A percentile compares a stretch with the other conserved stretches of the same genome.
These are phyloP conservation scores for Petrocephalus sullivani DNA, from an alignment of 2,797 vertebrate genomes.

Conservation along the genomic window DNA sequence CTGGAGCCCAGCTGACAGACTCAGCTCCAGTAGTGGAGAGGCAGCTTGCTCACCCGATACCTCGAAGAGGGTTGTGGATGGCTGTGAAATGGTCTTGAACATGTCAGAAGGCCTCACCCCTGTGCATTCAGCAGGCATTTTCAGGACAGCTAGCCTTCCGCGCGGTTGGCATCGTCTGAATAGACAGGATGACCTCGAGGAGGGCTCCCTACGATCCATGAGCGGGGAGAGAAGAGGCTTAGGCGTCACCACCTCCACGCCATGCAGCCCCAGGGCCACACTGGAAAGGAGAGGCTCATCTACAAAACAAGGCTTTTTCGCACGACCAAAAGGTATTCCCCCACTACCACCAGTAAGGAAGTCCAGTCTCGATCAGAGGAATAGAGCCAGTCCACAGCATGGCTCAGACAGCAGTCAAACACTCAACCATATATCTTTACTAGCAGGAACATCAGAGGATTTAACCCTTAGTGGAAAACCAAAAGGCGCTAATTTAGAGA, in stretches of 20 bases:
- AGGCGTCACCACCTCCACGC: conserved; percentile 60
- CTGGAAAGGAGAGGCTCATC: conserved; percentile 76
- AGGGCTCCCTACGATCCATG: conserved; percentile 40
- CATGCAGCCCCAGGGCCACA: conserved; percentile 72
- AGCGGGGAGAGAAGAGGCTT: conserved; percentile 54
- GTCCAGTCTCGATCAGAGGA: conserved; percentile 92
- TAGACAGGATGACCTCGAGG: conserved; percentile 70
- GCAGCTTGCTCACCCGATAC: conserved; percentile 67
- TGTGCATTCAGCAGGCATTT: conserved; percentile 57
- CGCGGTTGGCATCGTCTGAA: conserved; percentile 68
- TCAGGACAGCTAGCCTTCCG: conserved; percentile 76
- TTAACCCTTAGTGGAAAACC: conserved; percentile 53
- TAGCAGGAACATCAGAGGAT: conserved; percentile 67
- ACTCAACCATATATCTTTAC: conserved; percentile 58
- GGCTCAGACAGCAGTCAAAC: conserved; percentile 59
- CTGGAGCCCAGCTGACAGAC: conserved; percentile 48
- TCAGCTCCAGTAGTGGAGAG: conserved; percentile 67
- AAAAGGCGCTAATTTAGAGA: conserved; percentile 64
- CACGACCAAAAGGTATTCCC: conserved; percentile 83
- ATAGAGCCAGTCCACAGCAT: conserved; percentile 76
- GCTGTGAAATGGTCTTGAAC: conserved; percentile 73
- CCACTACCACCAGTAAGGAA: conserved; percentile 89
- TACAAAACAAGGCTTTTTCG: conserved; percentile 75
- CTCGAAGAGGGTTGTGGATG: conserved; percentile 76
- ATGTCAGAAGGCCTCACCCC: conserved; percentile 58